A percentile compares a stretch with the other conserved stretches of the same genome.
Conservation (phyloP, 2,113 vertebrate genomes). For the Gasterosteus aculeatus region DNA sequence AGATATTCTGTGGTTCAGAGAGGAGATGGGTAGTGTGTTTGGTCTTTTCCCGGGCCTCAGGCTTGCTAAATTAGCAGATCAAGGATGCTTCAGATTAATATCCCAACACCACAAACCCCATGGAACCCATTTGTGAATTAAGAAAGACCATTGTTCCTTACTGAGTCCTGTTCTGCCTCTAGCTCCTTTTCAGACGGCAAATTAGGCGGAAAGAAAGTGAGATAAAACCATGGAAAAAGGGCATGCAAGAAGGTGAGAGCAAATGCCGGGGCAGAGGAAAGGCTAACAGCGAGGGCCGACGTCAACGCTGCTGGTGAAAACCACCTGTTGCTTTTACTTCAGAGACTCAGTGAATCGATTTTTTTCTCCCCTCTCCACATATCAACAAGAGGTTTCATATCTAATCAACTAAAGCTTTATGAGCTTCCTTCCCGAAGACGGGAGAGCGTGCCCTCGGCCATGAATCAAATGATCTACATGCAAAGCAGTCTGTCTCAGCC, state of each 20-base stretch:
- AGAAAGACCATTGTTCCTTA: slow-evolving; percentile 64
- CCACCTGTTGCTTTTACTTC: slow-evolving; percentile 22
- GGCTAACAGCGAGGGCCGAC: slow-evolving; percentile 33
- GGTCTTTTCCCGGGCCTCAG: slow-evolving; percentile 39
- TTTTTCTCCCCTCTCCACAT: not conserved
- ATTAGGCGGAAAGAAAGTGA: slow-evolving; percentile 45
- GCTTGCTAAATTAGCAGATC: slow-evolving; percentile 73
- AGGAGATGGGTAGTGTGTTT: slow-evolving; percentile 39
- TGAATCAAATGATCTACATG: slow-evolving; percentile 42
- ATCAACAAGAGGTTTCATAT: slow-evolving; percentile 1
- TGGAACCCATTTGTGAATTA: slow-evolving; percentile 78
- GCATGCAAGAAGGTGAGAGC: slow-evolving; percentile 41
- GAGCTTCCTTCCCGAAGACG: slow-evolving; percentile 9
- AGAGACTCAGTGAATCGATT: not conserved
- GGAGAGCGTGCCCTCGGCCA: slow-evolving; percentile 21
- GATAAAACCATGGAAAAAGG: slow-evolving; percentile 65
- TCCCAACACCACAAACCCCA: slow-evolving; percentile 70
- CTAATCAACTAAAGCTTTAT: slow-evolving; percentile 9
- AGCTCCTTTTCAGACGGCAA: slow-evolving; percentile 61
- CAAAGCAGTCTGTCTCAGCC: slow-evolving; percentile 36
- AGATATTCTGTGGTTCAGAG: slow-evolving; percentile 1
- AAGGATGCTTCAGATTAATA: slow-evolving; percentile 78
- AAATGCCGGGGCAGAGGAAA: slow-evolving; percentile 34
- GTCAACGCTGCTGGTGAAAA: slow-evolving; percentile 21
- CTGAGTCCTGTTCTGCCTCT: slow-evolving; percentile 56